Evolutionary conservation across 2,888 invertebrate species (phyloP).

Genomic region (Neoitamus cyanurus): DNA sequence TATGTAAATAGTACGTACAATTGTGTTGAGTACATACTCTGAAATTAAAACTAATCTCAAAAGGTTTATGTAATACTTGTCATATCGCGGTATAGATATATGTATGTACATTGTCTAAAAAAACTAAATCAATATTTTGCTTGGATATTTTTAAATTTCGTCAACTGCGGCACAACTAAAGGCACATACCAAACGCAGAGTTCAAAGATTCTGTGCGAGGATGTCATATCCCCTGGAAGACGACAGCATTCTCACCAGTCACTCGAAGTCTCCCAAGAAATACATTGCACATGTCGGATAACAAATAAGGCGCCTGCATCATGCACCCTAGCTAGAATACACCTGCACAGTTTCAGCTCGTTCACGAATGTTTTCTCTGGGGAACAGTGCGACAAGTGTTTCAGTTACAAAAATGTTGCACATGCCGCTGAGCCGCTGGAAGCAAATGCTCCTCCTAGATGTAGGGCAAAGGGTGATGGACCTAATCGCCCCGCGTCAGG

Average conservation of each 20-base stretch:
- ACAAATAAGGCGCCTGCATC: not conserved
- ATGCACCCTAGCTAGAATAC: not conserved
- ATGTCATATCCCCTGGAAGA: not conserved
- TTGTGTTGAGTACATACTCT: no score
- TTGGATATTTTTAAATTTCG: not conserved
- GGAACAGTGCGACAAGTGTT: not conserved
- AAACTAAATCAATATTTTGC: not conserved
- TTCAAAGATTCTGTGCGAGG: not conserved
- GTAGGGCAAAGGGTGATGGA: slow-evolving; percentile 31
- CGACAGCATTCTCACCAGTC: not conserved
- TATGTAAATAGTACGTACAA: no score
- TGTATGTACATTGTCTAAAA: no score
- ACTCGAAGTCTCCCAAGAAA: not conserved
- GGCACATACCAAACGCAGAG: not conserved
- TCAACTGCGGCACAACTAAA: not conserved
- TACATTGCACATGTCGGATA: not conserved
- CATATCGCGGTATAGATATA: no score
- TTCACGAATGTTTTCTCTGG: slow-evolving; percentile 2
- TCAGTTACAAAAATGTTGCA: not conserved
- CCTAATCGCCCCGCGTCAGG: not conserved
- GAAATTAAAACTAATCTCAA: no score
- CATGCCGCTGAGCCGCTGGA: not conserved
- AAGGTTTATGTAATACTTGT: no score
- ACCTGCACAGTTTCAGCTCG: slow-evolving; percentile 3
- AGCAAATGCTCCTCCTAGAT: not conserved